These are phyloP conservation scores for Parnassius glacialis DNA, from an alignment of 2,888 invertebrate species.

Conservation along the genomic window DNA sequence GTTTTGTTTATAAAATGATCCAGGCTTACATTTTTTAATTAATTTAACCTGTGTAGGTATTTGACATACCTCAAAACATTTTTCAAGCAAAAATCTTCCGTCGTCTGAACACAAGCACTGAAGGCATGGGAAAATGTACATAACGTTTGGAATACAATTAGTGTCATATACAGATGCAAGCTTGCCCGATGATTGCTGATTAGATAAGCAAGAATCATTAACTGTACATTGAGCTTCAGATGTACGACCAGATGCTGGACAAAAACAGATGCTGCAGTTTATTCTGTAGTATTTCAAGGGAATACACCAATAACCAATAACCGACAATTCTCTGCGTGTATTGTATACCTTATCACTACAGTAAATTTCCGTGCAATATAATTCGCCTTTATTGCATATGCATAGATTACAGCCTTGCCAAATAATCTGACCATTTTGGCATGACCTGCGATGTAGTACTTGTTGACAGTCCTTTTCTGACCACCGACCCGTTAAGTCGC, in stretches of 20 bases:
- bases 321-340: constrained; percentile 20
- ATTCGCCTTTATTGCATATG: constrained; percentile 56
- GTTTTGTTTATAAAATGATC: constrained; percentile 51
- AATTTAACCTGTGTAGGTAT: constrained; percentile 27
- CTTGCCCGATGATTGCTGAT: constrained; percentile 32
- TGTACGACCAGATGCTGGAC: constrained; percentile 59
- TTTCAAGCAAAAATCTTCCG: constrained; percentile 53
- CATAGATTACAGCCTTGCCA: constrained; percentile 66
- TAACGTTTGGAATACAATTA: constrained; percentile 64
- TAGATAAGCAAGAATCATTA: constrained; percentile 52
- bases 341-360: constrained; percentile 39
- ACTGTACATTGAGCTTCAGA: constrained; percentile 59
- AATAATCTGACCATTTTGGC: constrained; percentile 54
- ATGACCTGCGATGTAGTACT: constrained; percentile 44
- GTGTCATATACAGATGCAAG: constrained; percentile 28
- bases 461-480: constrained; percentile 49
- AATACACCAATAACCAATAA: constrained; percentile 46
- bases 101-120: constrained; percentile 62
- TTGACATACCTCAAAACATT: constrained; percentile 61
- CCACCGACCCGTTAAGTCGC: constrained; percentile 56
- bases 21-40: constrained; percentile 49
- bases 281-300: constrained; percentile 63
- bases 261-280: constrained; percentile 65
- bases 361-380: constrained; percentile 49
- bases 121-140: constrained; percentile 63